A percentile compares a stretch with the other conserved stretches of the same genome.
Evolutionary conservation across 1,140 invertebrate species (phyloP).

Genomic region (Hyles vespertilio): DNA sequence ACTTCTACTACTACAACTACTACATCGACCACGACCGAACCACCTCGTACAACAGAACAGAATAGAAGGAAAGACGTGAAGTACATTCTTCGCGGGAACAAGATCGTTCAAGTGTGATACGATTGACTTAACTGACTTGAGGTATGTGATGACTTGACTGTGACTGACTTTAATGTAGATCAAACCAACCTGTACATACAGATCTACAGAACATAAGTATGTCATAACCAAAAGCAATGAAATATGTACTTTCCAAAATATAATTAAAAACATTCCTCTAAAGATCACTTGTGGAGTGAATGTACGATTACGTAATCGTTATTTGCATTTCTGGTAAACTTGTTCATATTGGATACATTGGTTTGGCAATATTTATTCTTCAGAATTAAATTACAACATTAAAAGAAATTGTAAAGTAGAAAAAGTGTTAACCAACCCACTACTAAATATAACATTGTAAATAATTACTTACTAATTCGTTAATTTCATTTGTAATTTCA

Average conservation of each 20-base stretch:
- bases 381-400: too few species aligned
- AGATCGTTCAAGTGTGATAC: constrained; percentile 66
- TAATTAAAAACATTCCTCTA: too few species aligned
- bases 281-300: too few species aligned
- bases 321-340: too few species aligned
- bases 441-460: too few species aligned
- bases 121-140: constrained; percentile 58
- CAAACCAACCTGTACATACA: neutral
- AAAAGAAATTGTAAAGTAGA: too few species aligned
- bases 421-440: too few species aligned
- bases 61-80: constrained; percentile 62
- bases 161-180: constrained; percentile 24
- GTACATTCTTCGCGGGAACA: constrained; percentile 66
- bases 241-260: neutral
- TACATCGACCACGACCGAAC: constrained; percentile 33
- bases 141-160: constrained; percentile 47
- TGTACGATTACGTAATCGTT: too few species aligned
- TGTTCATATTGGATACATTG: too few species aligned
- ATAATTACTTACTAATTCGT: too few species aligned
- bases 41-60: constrained; percentile 30
- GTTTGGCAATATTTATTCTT: too few species aligned
- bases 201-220: neutral
- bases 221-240: neutral
- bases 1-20: constrained; percentile 31
- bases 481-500: too few species aligned